These are phyloP conservation scores for Hylaeus anthracinus DNA, from an alignment of 1,140 invertebrate species.

Conservation along the genomic window DNA sequence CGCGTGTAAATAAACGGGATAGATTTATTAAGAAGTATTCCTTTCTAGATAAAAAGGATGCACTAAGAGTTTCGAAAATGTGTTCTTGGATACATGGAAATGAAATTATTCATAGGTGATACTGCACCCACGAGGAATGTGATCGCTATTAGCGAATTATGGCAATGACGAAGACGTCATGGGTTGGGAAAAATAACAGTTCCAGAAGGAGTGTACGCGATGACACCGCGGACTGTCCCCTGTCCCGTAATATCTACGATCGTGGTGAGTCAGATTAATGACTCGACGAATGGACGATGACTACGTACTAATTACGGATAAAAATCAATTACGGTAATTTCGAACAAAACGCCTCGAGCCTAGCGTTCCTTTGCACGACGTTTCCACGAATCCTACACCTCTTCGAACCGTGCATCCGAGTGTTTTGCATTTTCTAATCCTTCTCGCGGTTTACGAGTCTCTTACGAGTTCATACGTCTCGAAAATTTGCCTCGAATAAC, in stretches of 20 bases:
- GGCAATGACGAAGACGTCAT: too few relatives aligned
- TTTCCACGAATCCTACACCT: conserved; percentile 9
- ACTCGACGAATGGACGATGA: conserved; percentile 51
- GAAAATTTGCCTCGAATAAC: too few relatives aligned
- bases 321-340: conserved; percentile 40
- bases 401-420: neutral
- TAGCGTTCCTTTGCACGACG: neutral
- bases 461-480: too few relatives aligned
- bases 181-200: neutral
- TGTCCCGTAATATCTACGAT: conserved; percentile 33
- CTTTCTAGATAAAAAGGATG: too few relatives aligned
- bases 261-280: conserved; percentile 55
- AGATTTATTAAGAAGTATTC: too few relatives aligned
- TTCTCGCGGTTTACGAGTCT: too few relatives aligned
- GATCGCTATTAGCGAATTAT: too few relatives aligned
- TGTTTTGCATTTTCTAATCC: neutral
- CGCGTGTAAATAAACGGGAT: too few relatives aligned
- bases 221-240: conserved; percentile 14
- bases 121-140: too few relatives aligned
- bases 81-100: too few relatives aligned
- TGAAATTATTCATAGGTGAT: too few relatives aligned
- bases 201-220: neutral
- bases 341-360: conserved; percentile 3
- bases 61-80: too few relatives aligned
- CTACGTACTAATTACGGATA: conserved; percentile 50